These are phyloP conservation scores for Halcyon smyrnensis DNA, from an alignment of 2,797 vertebrate species.

Conservation along the genomic window DNA sequence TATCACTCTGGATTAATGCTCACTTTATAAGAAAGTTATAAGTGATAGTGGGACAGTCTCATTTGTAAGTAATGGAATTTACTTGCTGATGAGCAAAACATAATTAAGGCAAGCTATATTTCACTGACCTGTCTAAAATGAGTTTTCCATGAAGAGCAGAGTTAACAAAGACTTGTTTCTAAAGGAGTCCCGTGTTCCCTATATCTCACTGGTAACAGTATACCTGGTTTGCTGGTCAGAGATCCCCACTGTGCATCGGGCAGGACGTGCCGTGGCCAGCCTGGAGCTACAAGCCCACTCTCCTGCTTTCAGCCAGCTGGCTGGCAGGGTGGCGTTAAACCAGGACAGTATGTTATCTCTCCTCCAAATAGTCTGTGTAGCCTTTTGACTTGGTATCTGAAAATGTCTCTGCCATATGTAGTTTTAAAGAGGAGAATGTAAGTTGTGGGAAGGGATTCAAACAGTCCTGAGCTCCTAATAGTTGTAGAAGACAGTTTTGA, in stretches of 20 bases:
- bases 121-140: neutral
- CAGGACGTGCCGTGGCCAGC: neutral
- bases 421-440: neutral
- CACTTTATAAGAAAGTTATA: neutral
- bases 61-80: neutral
- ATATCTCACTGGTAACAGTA: accelerated
- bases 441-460: neutral
- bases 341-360: neutral
- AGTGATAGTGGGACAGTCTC: neutral
- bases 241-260: no score
- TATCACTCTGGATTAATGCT: neutral
- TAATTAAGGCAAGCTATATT: neutral
- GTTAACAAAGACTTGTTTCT: neutral
- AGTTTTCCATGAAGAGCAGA: neutral
- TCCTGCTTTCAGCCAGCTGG: neutral
- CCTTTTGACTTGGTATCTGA: neutral
- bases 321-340: neutral
- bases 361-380: neutral
- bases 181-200: neutral
- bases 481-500: neutral
- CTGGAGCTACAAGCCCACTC: neutral
- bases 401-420: neutral
- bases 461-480: neutral
- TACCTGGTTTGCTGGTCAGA: neutral
- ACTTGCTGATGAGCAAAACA: neutral